A percentile compares a stretch with the other conserved stretches of the same genome.
Conservation (phyloP, 1,140 invertebrate species). For the Hydropsyche tenuis region DNA sequence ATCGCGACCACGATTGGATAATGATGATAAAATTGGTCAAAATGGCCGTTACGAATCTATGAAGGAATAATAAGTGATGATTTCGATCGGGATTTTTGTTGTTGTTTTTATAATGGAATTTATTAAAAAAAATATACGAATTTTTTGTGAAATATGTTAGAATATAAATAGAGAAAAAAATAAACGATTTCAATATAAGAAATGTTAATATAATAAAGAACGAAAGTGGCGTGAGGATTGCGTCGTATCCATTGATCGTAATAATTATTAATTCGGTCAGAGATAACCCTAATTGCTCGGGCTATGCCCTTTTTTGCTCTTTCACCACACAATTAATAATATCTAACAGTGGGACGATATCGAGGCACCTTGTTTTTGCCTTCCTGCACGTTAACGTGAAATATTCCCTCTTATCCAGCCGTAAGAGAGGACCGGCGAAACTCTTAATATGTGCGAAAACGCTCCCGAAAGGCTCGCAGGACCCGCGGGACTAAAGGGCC, state of each 20-base stretch:
- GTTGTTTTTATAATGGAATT: too few relatives aligned
- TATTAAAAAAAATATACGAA: too few relatives aligned
- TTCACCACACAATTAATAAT: slow-evolving; percentile 38
- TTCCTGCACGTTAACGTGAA: slow-evolving; percentile 13
- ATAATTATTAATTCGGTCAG: slow-evolving; percentile 32
- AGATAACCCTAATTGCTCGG: slow-evolving; percentile 32
- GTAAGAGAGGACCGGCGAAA: not conserved
- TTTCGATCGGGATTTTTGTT: too few relatives aligned
- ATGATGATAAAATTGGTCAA: too few relatives aligned
- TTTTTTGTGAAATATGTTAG: too few relatives aligned
- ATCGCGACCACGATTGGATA: too few relatives aligned
- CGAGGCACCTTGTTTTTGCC: slow-evolving; percentile 27
- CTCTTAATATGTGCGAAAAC: slow-evolving; percentile 15
- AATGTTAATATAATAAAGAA: not conserved
- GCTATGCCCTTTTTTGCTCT: slow-evolving; percentile 32
- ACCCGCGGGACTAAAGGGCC: too few relatives aligned
- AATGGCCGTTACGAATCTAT: too few relatives aligned
- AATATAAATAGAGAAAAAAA: too few relatives aligned
- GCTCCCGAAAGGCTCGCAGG: not conserved
- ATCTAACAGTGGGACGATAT: not conserved
- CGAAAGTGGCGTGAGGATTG: not conserved
- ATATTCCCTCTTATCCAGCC: slow-evolving; percentile 8
- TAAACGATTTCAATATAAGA: not conserved
- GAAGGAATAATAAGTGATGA: too few relatives aligned
- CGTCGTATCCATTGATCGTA: slow-evolving; percentile 12